These are phyloP conservation scores for Hapalemur alaotrensis DNA, from an alignment of 2,797 vertebrate genomes.

Conservation along the genomic window DNA sequence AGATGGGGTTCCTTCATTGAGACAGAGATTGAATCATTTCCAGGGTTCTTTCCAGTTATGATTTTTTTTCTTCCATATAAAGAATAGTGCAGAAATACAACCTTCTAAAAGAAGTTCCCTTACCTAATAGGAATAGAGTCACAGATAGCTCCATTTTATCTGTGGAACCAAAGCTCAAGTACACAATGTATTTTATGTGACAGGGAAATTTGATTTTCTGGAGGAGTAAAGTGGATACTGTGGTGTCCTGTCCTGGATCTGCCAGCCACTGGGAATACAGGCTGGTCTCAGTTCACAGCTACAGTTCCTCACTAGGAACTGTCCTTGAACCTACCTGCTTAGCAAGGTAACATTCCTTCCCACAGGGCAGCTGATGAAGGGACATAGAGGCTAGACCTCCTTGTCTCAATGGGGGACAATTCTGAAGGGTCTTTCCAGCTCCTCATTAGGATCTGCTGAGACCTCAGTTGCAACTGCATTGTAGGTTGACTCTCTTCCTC, in stretches of 20 bases:
- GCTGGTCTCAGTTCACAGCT: not conserved
- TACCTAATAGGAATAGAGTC: slow-evolving; percentile 8
- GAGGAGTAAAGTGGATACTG: not conserved
- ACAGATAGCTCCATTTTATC: not conserved
- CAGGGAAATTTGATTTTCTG: not conserved
- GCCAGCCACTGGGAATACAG: not conserved
- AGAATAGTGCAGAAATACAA: not conserved
- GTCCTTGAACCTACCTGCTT: not conserved
- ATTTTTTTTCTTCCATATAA: not conserved
- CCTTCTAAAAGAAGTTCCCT: not conserved
- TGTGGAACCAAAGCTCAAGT: slow-evolving; percentile 16
- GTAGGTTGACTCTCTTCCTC: not conserved
- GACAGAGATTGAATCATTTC: slow-evolving; percentile 11
- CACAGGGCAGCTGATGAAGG: not conserved
- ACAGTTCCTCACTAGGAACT: not conserved
- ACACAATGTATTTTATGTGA: not conserved
- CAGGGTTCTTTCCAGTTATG: slow-evolving; percentile 10
- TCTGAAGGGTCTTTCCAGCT: not conserved
- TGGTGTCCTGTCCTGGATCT: not conserved
- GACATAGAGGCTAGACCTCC: not conserved
- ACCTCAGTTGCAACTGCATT: not conserved
- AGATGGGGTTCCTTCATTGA: not conserved
- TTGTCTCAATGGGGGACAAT: not conserved
- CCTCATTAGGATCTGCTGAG: not conserved
- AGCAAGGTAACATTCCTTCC: not conserved